A percentile compares a stretch with the other conserved stretches of the same genome.
These are phyloP conservation scores for Bembecia ichneumoniformis DNA, from an alignment of 2,888 invertebrate genomes.

Conservation along the genomic window DNA sequence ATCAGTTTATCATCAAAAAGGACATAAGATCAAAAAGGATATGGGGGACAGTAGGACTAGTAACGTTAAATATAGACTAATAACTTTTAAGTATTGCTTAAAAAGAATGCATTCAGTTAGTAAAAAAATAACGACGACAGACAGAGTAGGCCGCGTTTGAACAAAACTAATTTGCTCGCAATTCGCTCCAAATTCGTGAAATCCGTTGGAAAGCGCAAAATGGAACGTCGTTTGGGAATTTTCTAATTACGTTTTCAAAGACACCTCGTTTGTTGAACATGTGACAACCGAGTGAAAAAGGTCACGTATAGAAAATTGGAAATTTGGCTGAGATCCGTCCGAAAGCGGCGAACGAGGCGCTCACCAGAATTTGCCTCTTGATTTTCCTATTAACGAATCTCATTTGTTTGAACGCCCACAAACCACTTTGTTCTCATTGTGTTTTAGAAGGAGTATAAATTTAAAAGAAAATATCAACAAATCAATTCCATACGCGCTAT, in stretches of 20 bases:
- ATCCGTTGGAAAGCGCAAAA: slow-evolving; percentile 36
- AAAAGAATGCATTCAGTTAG: no score
- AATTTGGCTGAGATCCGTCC: slow-evolving; percentile 26
- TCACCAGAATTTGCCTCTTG: slow-evolving; percentile 41
- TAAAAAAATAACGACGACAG: no score
- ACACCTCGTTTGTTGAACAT: slow-evolving; percentile 68
- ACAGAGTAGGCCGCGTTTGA: slow-evolving; percentile 9
- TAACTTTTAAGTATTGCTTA: no score
- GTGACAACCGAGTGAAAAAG: slow-evolving; percentile 65
- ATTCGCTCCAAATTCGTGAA: slow-evolving; percentile 28
- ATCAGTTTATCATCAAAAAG: no score
- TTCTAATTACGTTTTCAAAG: slow-evolving; percentile 72
- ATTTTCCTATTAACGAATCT: slow-evolving; percentile 51
- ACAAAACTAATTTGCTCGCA: slow-evolving; percentile 58
- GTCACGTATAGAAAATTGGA: slow-evolving; percentile 68
- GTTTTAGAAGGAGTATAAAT: background rate
- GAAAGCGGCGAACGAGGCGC: slow-evolving; percentile 12
- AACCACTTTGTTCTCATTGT: background rate
- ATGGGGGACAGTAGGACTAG: no score
- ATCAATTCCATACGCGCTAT: no score
- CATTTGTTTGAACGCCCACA: slow-evolving; percentile 16
- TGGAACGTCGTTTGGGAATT: slow-evolving; percentile 62
- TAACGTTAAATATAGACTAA: no score
- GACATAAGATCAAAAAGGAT: no score
- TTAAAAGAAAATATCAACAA: no score